Percentiles rank a stretch among this genome's conserved stretches.
These are phyloP conservation scores for Notothenia coriiceps DNA, from an alignment of 2,113 vertebrate species.

Conservation along the genomic window DNA sequence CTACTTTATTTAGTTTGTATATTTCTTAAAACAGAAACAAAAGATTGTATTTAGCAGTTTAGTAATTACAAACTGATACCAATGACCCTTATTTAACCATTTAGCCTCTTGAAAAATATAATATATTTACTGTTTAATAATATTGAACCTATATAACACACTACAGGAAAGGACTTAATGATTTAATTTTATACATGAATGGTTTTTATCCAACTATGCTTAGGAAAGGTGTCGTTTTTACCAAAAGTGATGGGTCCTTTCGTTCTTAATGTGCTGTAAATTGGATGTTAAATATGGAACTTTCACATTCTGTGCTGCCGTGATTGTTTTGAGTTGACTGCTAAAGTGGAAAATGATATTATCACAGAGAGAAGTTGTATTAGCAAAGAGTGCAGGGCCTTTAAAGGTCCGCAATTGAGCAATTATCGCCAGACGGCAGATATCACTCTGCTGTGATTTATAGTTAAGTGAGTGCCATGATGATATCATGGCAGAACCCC, in stretches of 20 bases:
- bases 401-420: constrained; percentile 66
- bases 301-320: constrained; percentile 10
- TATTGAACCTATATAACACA: no score
- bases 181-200: no score
- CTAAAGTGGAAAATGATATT: constrained; percentile 45
- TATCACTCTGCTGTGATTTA: constrained; percentile 66
- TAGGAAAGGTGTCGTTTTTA: neutral
- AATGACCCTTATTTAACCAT: no score
- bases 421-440: constrained; percentile 59
- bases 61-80: no score
- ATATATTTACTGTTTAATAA: no score
- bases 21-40: no score
- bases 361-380: constrained; percentile 35
- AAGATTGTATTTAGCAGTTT: no score
- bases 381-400: constrained; percentile 26
- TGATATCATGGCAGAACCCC: constrained; percentile 63
- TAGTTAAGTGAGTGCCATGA: constrained; percentile 66
- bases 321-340: constrained; percentile 15
- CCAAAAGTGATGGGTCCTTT: neutral
- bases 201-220: neutral
- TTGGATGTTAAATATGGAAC: neutral
- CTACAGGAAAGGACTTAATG: no score
- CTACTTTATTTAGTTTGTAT: no score
- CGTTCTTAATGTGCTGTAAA: neutral
- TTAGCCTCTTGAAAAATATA: no score